These are phyloP conservation scores for Neocrepidodera transversa DNA, from an alignment of 2,888 invertebrate genomes.

Conservation along the genomic window DNA sequence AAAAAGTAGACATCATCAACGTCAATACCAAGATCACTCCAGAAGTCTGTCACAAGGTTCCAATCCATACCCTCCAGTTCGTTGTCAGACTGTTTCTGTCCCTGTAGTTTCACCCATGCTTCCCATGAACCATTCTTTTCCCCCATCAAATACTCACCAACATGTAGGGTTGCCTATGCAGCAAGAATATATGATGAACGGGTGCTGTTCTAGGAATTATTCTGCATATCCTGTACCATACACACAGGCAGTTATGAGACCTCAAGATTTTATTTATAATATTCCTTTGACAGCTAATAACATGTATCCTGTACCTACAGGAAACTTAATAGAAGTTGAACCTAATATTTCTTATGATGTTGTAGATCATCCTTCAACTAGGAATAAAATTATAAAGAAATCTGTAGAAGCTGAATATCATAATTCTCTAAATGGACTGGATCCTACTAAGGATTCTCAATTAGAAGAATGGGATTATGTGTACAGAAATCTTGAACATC, in stretches of 20 bases:
- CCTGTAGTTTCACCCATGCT: constrained; percentile 39
- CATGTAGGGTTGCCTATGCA: constrained; percentile 36
- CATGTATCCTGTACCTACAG: constrained; percentile 68
- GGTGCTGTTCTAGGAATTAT: constrained; percentile 43
- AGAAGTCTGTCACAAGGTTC: constrained; percentile 45
- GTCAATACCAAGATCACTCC: constrained; percentile 53
- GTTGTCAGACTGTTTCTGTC: constrained; percentile 33
- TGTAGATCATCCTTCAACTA: constrained; percentile 43
- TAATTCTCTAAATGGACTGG: constrained; percentile 16
- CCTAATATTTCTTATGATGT: constrained; percentile 55
- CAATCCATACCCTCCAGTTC: constrained; percentile 19
- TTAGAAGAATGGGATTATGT: constrained; percentile 84
- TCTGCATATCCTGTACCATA: constrained; percentile 40
- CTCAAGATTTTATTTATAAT: constrained; percentile 50
- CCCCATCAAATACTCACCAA: constrained; percentile 40
- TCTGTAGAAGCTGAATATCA: constrained; percentile 26
- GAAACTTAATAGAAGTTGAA: constrained; percentile 73
- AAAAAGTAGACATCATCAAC: constrained; percentile 60
- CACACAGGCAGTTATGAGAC: constrained; percentile 54
- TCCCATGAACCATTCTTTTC: constrained; percentile 50
- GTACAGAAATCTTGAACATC: constrained; percentile 76
- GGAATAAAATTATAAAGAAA: constrained; percentile 28
- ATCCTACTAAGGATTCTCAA: constrained; percentile 38
- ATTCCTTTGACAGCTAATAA: constrained; percentile 53
- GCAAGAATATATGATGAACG: constrained; percentile 46